phyloP scores from a whole-genome alignment of 2,888 invertebrate genomes.

The Drosophila flavopinicola region DNA sequence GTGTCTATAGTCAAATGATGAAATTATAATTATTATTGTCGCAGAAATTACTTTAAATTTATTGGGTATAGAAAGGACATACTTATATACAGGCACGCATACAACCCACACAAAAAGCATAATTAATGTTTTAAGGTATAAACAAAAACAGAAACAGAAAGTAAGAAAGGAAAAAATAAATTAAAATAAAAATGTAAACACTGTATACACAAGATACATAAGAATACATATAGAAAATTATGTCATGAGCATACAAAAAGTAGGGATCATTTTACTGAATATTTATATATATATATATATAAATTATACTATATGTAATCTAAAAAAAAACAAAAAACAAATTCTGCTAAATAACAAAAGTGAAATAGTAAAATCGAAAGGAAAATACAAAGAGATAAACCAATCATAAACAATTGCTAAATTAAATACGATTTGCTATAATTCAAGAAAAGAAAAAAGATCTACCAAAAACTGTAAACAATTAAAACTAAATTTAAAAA shows the following conservation, averaged over 20 bases:
- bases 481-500: slow-evolving; percentile 46
- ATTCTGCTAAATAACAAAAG: slow-evolving; percentile 62
- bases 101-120: slow-evolving; percentile 29
- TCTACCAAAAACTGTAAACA: slow-evolving; percentile 62
- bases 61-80: slow-evolving; percentile 54
- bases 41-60: slow-evolving; percentile 76
- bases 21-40: slow-evolving; percentile 66
- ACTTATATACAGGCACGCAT: slow-evolving; percentile 28
- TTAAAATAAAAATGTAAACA: slow-evolving; percentile 21
- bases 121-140: slow-evolving; percentile 58
- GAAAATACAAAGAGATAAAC: slow-evolving; percentile 28
- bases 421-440: slow-evolving; percentile 68
- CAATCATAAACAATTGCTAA: slow-evolving; percentile 58
- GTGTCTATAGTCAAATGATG: slow-evolving; percentile 51
- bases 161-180: slow-evolving; percentile 12
- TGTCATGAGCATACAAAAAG: slow-evolving; percentile 79
- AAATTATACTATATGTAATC: slow-evolving; percentile 61
- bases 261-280: slow-evolving; percentile 82
- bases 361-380: slow-evolving; percentile 20
- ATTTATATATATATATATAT: slow-evolving; percentile 46
- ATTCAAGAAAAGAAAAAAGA: slow-evolving; percentile 53
- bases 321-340: slow-evolving; percentile 42
- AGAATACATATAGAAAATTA: slow-evolving; percentile 71
- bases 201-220: slow-evolving; percentile 59
- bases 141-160: slow-evolving; percentile 25